Conservation (phyloP, 2,113 vertebrate species). For the Toxostoma redivivum region DNA sequence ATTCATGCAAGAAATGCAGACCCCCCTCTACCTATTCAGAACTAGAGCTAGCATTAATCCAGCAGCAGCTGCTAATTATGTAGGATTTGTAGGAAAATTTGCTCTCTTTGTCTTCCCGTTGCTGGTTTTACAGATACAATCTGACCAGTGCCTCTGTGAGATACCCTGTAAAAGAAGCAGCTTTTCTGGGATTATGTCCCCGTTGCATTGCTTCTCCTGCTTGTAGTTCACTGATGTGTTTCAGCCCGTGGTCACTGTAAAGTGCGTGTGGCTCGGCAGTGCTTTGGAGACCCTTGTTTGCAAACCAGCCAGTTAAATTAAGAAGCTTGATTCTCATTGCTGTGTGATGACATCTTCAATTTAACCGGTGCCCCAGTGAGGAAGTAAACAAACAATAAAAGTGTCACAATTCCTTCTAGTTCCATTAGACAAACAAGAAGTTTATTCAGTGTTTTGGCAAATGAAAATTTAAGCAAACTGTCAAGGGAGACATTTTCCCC, state of each 20-base stretch:
- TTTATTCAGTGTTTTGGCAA: conserved; percentile 58
- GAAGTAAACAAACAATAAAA: conserved; percentile 65
- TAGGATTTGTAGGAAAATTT: conserved; percentile 33
- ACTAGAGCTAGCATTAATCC: conserved; percentile 25
- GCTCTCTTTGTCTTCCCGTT: not conserved
- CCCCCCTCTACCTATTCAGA: not conserved
- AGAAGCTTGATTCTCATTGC: conserved; percentile 43
- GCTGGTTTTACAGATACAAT: not conserved
- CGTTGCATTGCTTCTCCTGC: not conserved
- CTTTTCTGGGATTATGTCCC: conserved; percentile 7
- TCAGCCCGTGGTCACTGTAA: not conserved
- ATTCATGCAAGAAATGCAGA: not conserved
- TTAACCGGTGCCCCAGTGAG: conserved; percentile 40
- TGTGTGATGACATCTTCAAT: conserved; percentile 56
- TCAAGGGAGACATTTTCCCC: conserved; percentile 46
- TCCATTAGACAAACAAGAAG: conserved; percentile 63
- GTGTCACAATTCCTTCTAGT: conserved; percentile 59
- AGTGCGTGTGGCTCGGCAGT: not conserved
- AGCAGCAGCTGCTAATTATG: conserved; percentile 38
- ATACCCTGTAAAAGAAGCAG: not conserved
- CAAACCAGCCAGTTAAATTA: conserved; percentile 49
- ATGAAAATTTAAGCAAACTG: conserved; percentile 63
- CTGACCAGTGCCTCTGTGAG: not conserved
- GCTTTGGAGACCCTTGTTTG: conserved; percentile 19
- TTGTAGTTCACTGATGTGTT: not conserved